Evolutionary conservation across 1,140 invertebrate genomes (phyloP).

Genomic region (Drosophila tsacasi): DNA sequence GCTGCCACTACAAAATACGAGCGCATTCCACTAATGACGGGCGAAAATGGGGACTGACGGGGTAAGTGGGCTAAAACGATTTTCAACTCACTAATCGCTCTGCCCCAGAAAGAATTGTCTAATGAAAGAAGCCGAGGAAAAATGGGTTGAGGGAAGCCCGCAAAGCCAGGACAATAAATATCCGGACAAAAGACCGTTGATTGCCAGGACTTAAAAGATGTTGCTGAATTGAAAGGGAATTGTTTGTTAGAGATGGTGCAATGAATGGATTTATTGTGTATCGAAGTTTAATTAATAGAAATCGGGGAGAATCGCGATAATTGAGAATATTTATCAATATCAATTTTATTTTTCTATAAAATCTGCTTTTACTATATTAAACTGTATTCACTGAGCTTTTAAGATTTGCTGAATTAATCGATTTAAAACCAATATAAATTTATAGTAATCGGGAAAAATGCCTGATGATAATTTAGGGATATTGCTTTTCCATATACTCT

Average conservation of each 20-base stretch:
- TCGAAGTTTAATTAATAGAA: not conserved
- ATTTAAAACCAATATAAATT: not conserved
- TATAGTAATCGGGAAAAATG: not conserved
- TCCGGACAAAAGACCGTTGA: slow-evolving; percentile 33
- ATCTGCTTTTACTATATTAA: too few species aligned
- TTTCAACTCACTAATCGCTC: slow-evolving; percentile 56
- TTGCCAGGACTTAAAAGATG: slow-evolving; percentile 22
- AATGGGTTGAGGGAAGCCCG: not conserved
- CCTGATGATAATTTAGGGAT: not conserved
- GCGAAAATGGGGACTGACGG: not conserved
- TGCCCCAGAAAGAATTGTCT: slow-evolving; percentile 48
- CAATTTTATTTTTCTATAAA: too few species aligned
- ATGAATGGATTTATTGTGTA: not conserved
- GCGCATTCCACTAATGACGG: slow-evolving; percentile 47
- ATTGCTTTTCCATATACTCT: too few species aligned
- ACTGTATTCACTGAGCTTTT: not conserved
- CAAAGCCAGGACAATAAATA: slow-evolving; percentile 38
- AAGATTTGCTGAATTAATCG: not conserved
- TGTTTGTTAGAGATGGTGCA: slow-evolving; percentile 5
- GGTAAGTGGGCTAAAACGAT: slow-evolving; percentile 51
- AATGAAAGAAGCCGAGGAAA: slow-evolving; percentile 25
- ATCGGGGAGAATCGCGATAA: not conserved
- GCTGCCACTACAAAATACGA: slow-evolving; percentile 36
- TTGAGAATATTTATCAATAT: not conserved
- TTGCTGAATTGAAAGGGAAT: slow-evolving; percentile 34